Evolutionary conservation across 1,140 invertebrate species (phyloP), one percentile per base, ranked within the genome.

Genomic region (Cheumatopsyche charites): DNA sequence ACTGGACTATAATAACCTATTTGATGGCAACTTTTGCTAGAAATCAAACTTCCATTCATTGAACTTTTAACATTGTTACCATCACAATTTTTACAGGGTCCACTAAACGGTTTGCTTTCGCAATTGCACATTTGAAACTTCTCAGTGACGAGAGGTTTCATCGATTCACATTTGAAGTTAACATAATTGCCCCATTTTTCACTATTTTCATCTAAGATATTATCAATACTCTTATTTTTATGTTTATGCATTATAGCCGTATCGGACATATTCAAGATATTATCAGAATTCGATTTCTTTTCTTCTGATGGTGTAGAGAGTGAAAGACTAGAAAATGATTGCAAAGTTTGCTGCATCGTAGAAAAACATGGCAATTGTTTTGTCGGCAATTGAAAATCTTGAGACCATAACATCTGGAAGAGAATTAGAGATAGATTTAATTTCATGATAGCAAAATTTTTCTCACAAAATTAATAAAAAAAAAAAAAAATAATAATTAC

Each of bases 1-100:
- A 85, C 83, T 23, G 83, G 83, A 75, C 80, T 83, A 78, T 85
- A 85, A 76, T 80, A 79, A 75, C 78, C 77, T 17, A 76, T 76
- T 62, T 76, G 75, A 62, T 76, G 75, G 62, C 75, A 76, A 61
- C 75, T 76, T 55, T 76, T 76, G 41, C 75, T 76, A 13, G 75
- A 76, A 29, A 72, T 72, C 67, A 76, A 74, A 36, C 47, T 74
- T 5, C 55, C 21, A 26, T 62, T 25, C 62, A 25, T 55, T 45
- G 25, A 29, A 42, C 55, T 62, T n/a, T 58, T 58, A n/a, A 58
- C 67, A 12, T 65, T 69, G 6, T 58, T 58, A 6, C 17, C 26
- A 12, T 76, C 70, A 36, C 69, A 72, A 55, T 66, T 62, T 66
- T 73, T 73, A 41, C 74, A 71, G 4, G 45, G 25, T 17, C 65